Percentiles rank a stretch among this genome's conserved stretches.
Conservation (phyloP, 2,888 invertebrate species). For the Drosophila infuscata region DNA sequence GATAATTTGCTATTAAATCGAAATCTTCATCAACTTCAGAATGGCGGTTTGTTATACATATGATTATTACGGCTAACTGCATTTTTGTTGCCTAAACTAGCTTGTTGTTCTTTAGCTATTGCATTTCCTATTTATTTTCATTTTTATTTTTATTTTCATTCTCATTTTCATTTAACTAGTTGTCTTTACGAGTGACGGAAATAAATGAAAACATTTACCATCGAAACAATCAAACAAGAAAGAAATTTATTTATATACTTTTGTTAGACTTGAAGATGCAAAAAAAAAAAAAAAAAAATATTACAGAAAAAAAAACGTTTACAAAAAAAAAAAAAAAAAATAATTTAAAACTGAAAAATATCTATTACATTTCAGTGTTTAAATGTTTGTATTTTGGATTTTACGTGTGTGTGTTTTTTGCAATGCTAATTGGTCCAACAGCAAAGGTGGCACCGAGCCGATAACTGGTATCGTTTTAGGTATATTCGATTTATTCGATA, state of each 20-base stretch:
- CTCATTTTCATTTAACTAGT: background rate
- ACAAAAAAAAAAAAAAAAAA: conserved; percentile 20
- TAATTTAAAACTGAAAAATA: conserved; percentile 15
- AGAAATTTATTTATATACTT: conserved; percentile 83
- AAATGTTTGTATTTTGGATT: conserved; percentile 24
- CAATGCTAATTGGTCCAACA: conserved; percentile 36
- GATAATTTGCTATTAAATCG: background rate
- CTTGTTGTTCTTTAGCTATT: conserved; percentile 20
- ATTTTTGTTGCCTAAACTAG: conserved; percentile 3
- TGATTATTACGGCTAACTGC: conserved; percentile 26
- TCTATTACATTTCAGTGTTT: conserved; percentile 23
- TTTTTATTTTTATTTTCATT: conserved; percentile 19
- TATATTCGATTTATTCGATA: background rate
- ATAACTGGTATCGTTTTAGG: background rate
- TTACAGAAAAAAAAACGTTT: conserved; percentile 25
- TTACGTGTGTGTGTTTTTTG: conserved; percentile 41
- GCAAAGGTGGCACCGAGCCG: conserved; percentile 28
- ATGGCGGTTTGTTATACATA: conserved; percentile 52
- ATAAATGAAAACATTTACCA: conserved; percentile 84
- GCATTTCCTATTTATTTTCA: conserved; percentile 9
- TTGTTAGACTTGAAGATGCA: conserved; percentile 54
- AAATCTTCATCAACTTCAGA: conserved; percentile 23
- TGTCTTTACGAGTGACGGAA: conserved; percentile 61
- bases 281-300: conserved; percentile 42
- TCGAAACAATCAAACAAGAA: conserved; percentile 85